These are phyloP conservation scores for Nanorana parkeri DNA, from an alignment of 2,113 vertebrate genomes.

Conservation along the genomic window DNA sequence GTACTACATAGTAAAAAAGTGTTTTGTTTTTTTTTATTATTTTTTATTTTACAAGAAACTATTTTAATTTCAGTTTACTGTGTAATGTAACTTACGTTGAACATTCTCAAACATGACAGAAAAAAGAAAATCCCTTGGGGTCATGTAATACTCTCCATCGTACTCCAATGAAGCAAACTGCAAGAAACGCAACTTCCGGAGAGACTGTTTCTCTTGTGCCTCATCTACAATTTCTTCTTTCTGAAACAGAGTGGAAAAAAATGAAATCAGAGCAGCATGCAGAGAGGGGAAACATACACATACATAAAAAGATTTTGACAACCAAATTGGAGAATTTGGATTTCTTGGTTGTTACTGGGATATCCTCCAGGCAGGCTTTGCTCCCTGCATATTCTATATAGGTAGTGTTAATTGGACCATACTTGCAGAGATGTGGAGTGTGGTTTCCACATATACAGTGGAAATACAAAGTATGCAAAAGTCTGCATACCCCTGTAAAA, in stretches of 20 bases:
- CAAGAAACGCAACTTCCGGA: conserved; percentile 84
- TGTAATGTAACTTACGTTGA: conserved; percentile 80
- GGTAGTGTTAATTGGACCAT: too few relatives aligned
- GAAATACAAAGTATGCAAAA: too few relatives aligned
- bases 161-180: conserved; percentile 88
- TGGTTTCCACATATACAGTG: too few relatives aligned
- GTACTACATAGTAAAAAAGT: too few relatives aligned
- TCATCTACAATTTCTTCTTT: conserved; percentile 60
- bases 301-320: neutral
- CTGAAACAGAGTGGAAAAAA: conserved; percentile 66
- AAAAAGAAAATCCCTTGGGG: conserved; percentile 93
- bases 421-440: too few relatives aligned
- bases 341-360: too few relatives aligned
- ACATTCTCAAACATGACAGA: conserved; percentile 90
- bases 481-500: too few relatives aligned
- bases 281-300: neutral
- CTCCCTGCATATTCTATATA: too few relatives aligned
- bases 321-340: too few relatives aligned
- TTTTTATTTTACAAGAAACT: too few relatives aligned
- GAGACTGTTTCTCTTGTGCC: conserved; percentile 63
- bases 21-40: too few relatives aligned
- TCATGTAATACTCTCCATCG: conserved; percentile 91
- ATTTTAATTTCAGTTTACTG: neutral
- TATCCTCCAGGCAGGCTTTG: too few relatives aligned
- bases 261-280: neutral